A percentile compares a stretch with the other conserved stretches of the same genome.
These are phyloP conservation scores for Pseudonaja textilis DNA, from an alignment of 2,113 vertebrate genomes.

Conservation along the genomic window DNA sequence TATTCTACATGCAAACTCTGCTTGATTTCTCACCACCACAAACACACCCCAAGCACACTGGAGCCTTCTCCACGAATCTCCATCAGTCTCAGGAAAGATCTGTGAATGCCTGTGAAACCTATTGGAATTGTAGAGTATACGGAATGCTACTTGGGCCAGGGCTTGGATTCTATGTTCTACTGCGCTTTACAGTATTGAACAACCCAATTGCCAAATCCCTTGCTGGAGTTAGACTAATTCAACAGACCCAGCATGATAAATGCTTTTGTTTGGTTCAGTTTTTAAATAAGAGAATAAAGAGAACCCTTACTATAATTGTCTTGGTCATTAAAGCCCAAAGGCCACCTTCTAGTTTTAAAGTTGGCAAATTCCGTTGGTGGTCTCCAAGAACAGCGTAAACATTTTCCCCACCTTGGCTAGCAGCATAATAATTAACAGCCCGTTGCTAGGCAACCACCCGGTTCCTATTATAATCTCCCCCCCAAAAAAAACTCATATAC, in stretches of 20 bases:
- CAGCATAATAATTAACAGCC: conserved; percentile 8
- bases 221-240: not conserved
- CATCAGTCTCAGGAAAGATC: not conserved
- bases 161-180: not conserved
- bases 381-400: not conserved
- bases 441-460: conserved; percentile 36
- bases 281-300: not conserved
- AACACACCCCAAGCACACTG: not conserved
- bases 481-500: not conserved
- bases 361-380: not conserved
- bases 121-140: not conserved
- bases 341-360: not conserved
- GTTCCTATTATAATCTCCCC: not conserved
- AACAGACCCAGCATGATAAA: not conserved
- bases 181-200: accelerated
- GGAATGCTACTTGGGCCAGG: not conserved
- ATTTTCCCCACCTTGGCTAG: not conserved
- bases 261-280: not conserved
- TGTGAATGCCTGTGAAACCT: not conserved
- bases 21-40: not conserved
- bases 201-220: not conserved
- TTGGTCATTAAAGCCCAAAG: not conserved
- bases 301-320: accelerated
- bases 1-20: not conserved
- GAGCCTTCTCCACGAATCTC: not conserved